Evolutionary conservation across 2,888 invertebrate genomes (phyloP), one percentile per base, ranked within the genome.

Genomic region (Chymomyza fuscimana): DNA sequence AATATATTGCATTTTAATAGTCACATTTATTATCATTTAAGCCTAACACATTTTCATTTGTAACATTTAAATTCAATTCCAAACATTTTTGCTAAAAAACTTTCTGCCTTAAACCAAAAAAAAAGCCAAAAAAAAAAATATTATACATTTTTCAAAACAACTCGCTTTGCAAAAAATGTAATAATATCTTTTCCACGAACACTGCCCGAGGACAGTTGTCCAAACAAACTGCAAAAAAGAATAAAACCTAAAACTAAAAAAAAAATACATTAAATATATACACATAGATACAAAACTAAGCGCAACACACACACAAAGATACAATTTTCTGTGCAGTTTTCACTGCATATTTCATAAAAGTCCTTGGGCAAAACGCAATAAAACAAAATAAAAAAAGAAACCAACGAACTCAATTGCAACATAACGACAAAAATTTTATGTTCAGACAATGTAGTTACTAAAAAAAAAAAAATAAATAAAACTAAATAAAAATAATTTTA

Each of bases 121-220:
- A 67, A 50, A 29, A 67, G 2, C 0, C 2, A 25, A 25, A 51
- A 5, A 32, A 46, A 40, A 51, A 63, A 54, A 56, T 19, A n/a
- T 25, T 3, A 32, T 64, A 63, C 56, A 29, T 25, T 56, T 68
- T 65, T 60, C 4, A 58, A 58, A 58, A 62, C 22, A 32, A 61
- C 67, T 54, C 54, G 32, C 32, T 32, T 32, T 29, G 65, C 73
- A 63, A 67, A 16, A 75, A 69, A 67, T 67, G 59, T 50, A 74
- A 73, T 74, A 67, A 69, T 72, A 85, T 84, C 80, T 80, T 83
- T 73, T 73, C 71, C 65, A 72, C 74, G 64, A 74, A 79, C 82
- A 72, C 36, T 63, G 88, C 82, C 88, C 74, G 80, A 88, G 82
- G 88, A 88, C 58, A 74, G 54, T 54, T 54, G 54, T 7, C 54